Evolutionary conservation across 2,113 vertebrate species (phyloP).

Genomic region (Marcusenius ussheri): DNA sequence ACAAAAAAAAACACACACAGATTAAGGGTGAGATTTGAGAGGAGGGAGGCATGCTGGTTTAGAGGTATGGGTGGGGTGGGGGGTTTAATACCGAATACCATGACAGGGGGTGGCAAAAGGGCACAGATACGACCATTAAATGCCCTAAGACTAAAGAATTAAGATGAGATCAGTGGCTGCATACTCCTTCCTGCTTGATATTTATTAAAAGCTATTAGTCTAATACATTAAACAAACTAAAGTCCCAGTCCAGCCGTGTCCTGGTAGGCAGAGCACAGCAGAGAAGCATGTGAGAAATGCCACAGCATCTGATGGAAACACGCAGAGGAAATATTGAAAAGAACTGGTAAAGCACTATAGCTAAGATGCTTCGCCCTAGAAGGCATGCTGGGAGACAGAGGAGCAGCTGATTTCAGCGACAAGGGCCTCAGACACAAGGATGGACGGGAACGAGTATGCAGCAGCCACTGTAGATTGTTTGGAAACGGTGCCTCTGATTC

Average conservation of each 20-base stretch:
- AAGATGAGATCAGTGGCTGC: conserved; percentile 47
- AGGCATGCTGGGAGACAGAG: not conserved
- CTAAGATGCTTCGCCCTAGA: not conserved
- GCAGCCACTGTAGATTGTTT: conserved; percentile 32
- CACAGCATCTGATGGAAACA: not conserved
- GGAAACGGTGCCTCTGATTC: conserved; percentile 38
- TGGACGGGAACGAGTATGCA: conserved; percentile 59
- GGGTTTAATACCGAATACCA: not conserved
- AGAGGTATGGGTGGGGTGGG: not conserved
- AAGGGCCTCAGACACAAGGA: not conserved
- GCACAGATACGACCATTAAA: not conserved
- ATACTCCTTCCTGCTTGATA: conserved; percentile 57
- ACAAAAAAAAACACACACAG: conserved; percentile 21
- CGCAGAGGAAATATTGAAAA: not conserved
- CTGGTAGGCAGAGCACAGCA: conserved; percentile 25
- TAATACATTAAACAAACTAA: not conserved
- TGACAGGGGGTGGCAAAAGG: not conserved
- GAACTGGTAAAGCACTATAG: not conserved
- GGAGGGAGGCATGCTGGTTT: conserved; percentile 40
- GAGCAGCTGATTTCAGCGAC: not conserved
- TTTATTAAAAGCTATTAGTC: not conserved
- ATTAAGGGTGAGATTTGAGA: conserved; percentile 29
- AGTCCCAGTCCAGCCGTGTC: not conserved
- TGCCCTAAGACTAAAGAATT: conserved; percentile 42
- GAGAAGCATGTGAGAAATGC: not conserved